Conservation (phyloP, 2,888 invertebrate species). For the Heterodera filipjevi region DNA sequence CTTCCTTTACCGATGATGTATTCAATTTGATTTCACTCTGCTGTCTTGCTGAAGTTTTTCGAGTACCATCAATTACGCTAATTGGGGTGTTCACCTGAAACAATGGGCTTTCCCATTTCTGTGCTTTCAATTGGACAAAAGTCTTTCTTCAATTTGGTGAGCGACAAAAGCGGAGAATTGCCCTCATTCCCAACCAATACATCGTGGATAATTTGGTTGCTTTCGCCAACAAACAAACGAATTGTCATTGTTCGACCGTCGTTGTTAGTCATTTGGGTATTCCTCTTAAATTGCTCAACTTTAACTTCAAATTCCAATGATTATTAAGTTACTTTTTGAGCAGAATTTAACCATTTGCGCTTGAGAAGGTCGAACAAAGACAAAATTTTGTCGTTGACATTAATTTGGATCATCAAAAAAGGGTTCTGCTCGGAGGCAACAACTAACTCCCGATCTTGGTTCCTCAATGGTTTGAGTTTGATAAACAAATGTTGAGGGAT, state of each 20-base stretch:
- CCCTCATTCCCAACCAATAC: not conserved
- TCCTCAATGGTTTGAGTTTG: slow-evolving; percentile 44
- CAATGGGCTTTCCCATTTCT: not conserved
- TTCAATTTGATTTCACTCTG: slow-evolving; percentile 23
- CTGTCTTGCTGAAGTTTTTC: slow-evolving; percentile 10
- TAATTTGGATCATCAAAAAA: slow-evolving; percentile 44
- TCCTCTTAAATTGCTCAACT: not conserved
- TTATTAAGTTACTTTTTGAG: not conserved
- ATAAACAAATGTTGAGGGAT: slow-evolving; percentile 46
- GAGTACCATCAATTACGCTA: too few species aligned
- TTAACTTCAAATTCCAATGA: not conserved
- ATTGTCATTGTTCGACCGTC: not conserved
- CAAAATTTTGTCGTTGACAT: slow-evolving; percentile 50
- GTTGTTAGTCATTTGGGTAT: not conserved
- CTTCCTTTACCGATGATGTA: slow-evolving; percentile 19
- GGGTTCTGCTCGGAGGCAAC: slow-evolving; percentile 50
- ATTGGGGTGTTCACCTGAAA: not conserved
- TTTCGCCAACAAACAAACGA: not conserved
- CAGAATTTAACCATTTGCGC: slow-evolving; percentile 43
- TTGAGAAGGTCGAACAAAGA: slow-evolving; percentile 48
- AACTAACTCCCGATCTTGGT: slow-evolving; percentile 46
- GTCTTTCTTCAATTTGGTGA: not conserved
- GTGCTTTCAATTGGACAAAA: not conserved
- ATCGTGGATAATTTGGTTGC: slow-evolving; percentile 4
- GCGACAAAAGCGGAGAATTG: not conserved